Base-by-base conservation (phyloP, 2,797 vertebrate genomes). In the Gadopsis marmoratus region DNA sequence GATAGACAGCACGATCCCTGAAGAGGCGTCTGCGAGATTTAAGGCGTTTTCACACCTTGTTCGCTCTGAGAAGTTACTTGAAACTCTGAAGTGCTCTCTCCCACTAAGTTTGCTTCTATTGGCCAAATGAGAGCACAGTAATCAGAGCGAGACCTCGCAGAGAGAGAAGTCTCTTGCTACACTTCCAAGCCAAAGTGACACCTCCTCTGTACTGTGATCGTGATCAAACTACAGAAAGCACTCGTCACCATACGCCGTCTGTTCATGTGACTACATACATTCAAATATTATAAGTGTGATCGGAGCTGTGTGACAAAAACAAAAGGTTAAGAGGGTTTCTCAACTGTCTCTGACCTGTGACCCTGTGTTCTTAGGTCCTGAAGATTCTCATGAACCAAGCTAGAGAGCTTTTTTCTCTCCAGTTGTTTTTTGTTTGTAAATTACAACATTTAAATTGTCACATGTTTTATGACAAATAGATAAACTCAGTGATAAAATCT, bases 21-120 rank as follows among this genome's bases (percentile, higher is more conserved):
- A 78, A 79, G 79, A 85, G 78, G 82, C 29, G 39, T 86, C 78
- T 54, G 79, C 62, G 79, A 86, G 85, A 86, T 87, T 85, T 79
- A 74, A 83, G 79, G 76, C 13, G 21, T 86, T 87, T 85, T 85
- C 76, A 79, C 86, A 88, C 86, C 61, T 82, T 65, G 65, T 84
- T 81, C 69, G 3, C 79, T 81, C n/a, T 0, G 71, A 77, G 78
- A 88, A 80, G 71, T 88, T 85, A 74, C 62, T 70, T 65, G 35
- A 31, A 79, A 83, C 65, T 77, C 81, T 72, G 53, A 61, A 79
- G 69, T 81, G 65, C 71, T 70, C 62, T 65, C 48, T 75, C 60
- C 35, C 79, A 69, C 59, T 83, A 85, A 53, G 68, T 82, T 71
- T 85, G 71, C 75, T 73, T 79, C 71, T 83, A 71, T 70, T 74